A percentile compares a stretch with the other conserved stretches of the same genome.
Conservation (phyloP, 2,797 vertebrate species). For the Sciurus carolinensis region DNA sequence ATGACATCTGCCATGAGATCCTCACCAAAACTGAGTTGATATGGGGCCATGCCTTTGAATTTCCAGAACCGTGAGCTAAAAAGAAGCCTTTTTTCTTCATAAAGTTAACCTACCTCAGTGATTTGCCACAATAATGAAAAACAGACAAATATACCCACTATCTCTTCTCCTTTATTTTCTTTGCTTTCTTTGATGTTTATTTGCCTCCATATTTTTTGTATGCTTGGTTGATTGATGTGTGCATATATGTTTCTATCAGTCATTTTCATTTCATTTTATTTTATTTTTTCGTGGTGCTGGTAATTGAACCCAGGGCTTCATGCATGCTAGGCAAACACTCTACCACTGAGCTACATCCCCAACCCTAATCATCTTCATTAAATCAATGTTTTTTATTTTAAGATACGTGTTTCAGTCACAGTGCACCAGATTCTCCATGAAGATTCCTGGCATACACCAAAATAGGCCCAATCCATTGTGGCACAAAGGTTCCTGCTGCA, state of each 20-base stretch:
- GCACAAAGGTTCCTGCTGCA: neutral
- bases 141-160: too few species aligned
- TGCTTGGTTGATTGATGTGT: neutral
- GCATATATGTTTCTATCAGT: neutral
- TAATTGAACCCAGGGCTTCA: too few species aligned
- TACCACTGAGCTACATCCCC: too few species aligned
- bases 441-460: neutral
- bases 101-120: neutral
- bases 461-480: neutral
- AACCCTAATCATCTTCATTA: neutral
- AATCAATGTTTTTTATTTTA: neutral
- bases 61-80: neutral
- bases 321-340: too few species aligned
- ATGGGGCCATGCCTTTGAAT: neutral
- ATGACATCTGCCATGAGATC: neutral
- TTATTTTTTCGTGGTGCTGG: neutral
- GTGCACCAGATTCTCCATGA: neutral
- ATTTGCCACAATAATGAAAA: neutral
- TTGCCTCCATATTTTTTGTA: neutral
- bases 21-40: neutral
- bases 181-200: constrained; percentile 46
- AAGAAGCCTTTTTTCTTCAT: neutral
- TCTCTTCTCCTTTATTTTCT: neutral
- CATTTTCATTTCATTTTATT: neutral
- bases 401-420: neutral